phyloP scores from a whole-genome alignment of 2,888 invertebrate species.

The Lottia scabra region DNA sequence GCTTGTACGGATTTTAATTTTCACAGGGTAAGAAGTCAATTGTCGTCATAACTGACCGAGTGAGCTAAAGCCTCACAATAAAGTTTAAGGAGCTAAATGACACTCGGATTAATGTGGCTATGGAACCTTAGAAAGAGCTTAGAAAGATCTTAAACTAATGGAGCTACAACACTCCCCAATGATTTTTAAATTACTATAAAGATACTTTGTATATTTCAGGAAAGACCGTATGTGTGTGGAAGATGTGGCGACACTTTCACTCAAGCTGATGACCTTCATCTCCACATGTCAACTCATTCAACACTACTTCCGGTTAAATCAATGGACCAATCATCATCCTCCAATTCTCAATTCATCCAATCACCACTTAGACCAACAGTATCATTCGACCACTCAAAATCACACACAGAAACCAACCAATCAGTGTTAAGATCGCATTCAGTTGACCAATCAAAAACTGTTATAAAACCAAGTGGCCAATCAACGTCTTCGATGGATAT shows the following conservation, averaged over 20 bases:
- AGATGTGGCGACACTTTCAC: slow-evolving; percentile 62
- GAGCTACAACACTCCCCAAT: too few relatives aligned
- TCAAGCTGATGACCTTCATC: slow-evolving; percentile 39
- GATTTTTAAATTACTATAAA: too few relatives aligned
- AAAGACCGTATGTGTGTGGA: slow-evolving; percentile 63
- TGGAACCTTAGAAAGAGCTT: too few relatives aligned
- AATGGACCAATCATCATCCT: not conserved
- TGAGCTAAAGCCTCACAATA: too few relatives aligned
- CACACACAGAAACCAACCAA: not conserved
- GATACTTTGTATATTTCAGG: slow-evolving; percentile 32
- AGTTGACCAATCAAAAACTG: not conserved
- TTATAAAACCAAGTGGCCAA: not conserved
- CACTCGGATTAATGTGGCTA: too few relatives aligned
- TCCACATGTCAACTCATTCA: slow-evolving; percentile 37
- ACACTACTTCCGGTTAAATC: slow-evolving; percentile 26
- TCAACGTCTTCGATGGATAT: not conserved
- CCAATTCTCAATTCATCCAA: not conserved
- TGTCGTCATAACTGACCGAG: too few relatives aligned
- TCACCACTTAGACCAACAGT: slow-evolving; percentile 3
- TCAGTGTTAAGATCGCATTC: not conserved
- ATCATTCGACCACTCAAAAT: not conserved
- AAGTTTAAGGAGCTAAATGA: too few relatives aligned
- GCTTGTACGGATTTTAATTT: too few relatives aligned
- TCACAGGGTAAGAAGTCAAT: too few relatives aligned
- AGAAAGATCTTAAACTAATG: too few relatives aligned